Base-by-base conservation (phyloP, 2,797 vertebrate species). In the Poeciliopsis infans region DNA sequence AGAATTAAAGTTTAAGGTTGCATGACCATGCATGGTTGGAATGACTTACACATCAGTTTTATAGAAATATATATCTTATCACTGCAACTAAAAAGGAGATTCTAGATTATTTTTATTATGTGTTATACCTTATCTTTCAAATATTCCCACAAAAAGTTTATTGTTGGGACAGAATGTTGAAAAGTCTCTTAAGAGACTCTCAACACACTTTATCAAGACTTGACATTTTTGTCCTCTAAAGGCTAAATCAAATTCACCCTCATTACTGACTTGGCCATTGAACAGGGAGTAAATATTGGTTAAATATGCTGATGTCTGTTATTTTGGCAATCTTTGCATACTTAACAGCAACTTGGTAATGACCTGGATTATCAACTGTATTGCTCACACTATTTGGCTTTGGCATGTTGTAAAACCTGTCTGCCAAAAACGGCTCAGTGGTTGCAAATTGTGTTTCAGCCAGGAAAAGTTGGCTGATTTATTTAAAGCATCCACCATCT, bases 231-330 rank as follows among this genome's bases (percentile, higher is more conserved):
- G 41, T 74, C 47, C 12, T 71, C 55, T 6, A 55, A 20, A 43
- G 53, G 7, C 53, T 68, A 61, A 51, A 53, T 68, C 5, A 74
- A 25, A 11, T 59, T n/a, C 25, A 59, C 6, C 55, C 12, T 36
- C 64, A 66, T 81, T 78, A 39, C 31, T 36, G 13, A n/a, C 23
- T 80, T 74, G 72, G 45, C 57, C 75, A 41, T 2, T 74, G 64
- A 69, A 72, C 25, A 43, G 49, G 28, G 41, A 49, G 57, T 5
- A 73, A 76, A 79, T 78, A 72, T 79, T 85, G 78, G 36, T 4
- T 59, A 51, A 83, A 72, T 6, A n/a, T 51, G 33, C 20, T 75
- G 20, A 77, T 76, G 75, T 79, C 76, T 77, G 74, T n/a, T 77
- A 25, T 69, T 83, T 86, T 79, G 76, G 51, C 76, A 85, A 43